Conservation (phyloP, 2,113 vertebrate species). For the Brachionichthys hirsutus region DNA sequence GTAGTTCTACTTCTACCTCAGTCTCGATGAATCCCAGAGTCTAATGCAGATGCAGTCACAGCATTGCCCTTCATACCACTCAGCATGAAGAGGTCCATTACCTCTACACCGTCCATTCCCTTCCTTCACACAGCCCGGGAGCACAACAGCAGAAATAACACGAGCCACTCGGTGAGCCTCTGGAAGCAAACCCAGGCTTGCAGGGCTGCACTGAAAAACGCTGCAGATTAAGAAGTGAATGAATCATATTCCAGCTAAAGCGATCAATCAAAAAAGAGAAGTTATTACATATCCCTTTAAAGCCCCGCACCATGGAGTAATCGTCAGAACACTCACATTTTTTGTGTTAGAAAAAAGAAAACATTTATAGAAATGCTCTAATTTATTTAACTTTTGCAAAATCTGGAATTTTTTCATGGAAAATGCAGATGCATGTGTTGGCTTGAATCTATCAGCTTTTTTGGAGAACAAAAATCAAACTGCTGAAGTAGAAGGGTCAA, state of each 20-base stretch:
- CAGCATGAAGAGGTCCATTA: slow-evolving; percentile 74
- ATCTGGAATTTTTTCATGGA: too few species aligned
- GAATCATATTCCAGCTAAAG: slow-evolving; percentile 29
- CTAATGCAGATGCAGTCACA: slow-evolving; percentile 66
- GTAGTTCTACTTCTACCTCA: slow-evolving; percentile 45
- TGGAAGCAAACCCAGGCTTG: slow-evolving; percentile 7
- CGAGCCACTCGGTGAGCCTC: neutral
- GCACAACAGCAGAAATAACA: slow-evolving; percentile 35
- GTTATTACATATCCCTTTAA: slow-evolving; percentile 47
- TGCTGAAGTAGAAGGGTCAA: too few species aligned
- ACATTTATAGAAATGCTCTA: too few species aligned
- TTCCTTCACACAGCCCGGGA: slow-evolving; percentile 27
- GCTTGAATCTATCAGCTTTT: too few species aligned
- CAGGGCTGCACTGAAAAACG: slow-evolving; percentile 26
- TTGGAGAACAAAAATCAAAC: too few species aligned
- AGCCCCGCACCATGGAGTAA: too few species aligned
- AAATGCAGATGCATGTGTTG: too few species aligned
- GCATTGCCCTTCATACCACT: slow-evolving; percentile 75
- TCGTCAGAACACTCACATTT: too few species aligned
- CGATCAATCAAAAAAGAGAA: slow-evolving; percentile 40
- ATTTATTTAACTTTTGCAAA: too few species aligned
- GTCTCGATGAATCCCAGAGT: slow-evolving; percentile 64
- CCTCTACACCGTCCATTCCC: slow-evolving; percentile 47
- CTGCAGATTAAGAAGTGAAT: slow-evolving; percentile 39
- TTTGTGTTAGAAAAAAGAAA: too few species aligned